Evolutionary conservation across 2,888 invertebrate species (phyloP).

Genomic region (Melieria omissa): DNA sequence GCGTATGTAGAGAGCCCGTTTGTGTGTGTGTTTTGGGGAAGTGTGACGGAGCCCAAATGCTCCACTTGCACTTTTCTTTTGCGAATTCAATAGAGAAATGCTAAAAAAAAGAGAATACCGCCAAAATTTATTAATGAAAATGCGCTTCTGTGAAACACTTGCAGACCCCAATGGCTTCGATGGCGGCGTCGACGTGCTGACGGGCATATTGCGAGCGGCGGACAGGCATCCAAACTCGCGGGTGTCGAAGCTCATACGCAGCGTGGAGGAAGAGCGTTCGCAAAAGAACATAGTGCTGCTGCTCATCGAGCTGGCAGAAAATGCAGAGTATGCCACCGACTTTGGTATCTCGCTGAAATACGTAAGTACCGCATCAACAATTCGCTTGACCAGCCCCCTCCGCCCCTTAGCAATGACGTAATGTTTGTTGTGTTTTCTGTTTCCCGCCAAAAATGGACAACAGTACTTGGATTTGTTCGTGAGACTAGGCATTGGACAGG

Average conservation of each 20-base stretch:
- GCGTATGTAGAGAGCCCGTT: background rate
- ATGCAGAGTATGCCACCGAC: slow-evolving; percentile 57
- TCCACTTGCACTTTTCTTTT: no score
- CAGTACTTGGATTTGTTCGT: slow-evolving; percentile 59
- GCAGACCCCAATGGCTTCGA: background rate
- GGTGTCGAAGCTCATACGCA: slow-evolving; percentile 54
- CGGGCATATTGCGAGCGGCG: slow-evolving; percentile 49
- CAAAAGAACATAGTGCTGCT: slow-evolving; percentile 53
- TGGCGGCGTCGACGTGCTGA: slow-evolving; percentile 6
- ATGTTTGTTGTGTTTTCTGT: background rate
- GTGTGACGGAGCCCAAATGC: background rate
- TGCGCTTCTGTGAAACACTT: background rate
- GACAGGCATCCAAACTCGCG: slow-evolving; percentile 55
- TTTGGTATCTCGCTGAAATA: slow-evolving; percentile 56
- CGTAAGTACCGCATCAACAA: slow-evolving; percentile 49
- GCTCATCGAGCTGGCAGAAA: slow-evolving; percentile 59
- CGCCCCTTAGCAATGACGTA: background rate
- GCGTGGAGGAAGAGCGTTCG: slow-evolving; percentile 50
- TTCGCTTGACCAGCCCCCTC: no score
- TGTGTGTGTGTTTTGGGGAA: background rate
- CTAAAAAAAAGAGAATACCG: no score
- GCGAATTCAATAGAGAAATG: no score
- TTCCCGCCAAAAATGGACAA: background rate
- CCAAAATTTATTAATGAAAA: background rate
- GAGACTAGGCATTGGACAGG: slow-evolving; percentile 41